Base-by-base conservation (phyloP, 2,888 invertebrate species). In the Callimorpha dominula region DNA sequence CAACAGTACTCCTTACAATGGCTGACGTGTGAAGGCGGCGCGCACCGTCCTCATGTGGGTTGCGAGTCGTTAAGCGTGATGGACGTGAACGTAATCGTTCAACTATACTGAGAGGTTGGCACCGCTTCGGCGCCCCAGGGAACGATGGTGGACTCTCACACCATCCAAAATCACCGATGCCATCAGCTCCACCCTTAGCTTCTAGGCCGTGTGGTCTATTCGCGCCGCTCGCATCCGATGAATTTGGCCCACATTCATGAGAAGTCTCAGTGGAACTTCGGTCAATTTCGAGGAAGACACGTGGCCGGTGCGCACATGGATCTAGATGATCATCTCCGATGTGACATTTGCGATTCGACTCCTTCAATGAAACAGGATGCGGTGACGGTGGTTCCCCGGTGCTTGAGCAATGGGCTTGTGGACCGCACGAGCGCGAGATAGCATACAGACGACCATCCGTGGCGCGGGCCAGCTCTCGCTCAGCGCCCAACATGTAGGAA, bases 371-470 rank as follows among this genome's bases (percentile, higher is more conserved):
- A 67, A 85, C 82, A 76, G 86, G 86, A 68, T 72, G 62, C 74
- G 77, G 88, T 86, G 83, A 83, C 65, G 82, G 83, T 50, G 84
- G 85, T 50, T 72, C 49, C 42, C 77, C 80, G 83, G 40, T 85
- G 83, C 40, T 87, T 87, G 11, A 88, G 54, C 72, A 68, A 70
- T 74, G 20, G 87, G 89, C 4, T 86, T 93, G 79, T 87, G 94
- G 78, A 75, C 89, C 43, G 86, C 87, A 7, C 93, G 93, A 17
- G 85, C 85, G 67, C 86, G 89, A 31, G 87, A 89, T 75, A 88
- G 92, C 70, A 83, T 86, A 63, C 84, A 82, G 75, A 87, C 89
- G 91, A 88, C 93, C 93, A 82, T 84, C 92, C 57, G 79, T 91
- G 72, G 90, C 92, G 85, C 54, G 54, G 17, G 72, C 88, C 83